Evolutionary conservation across 2,113 vertebrate species (phyloP), one percentile per base, ranked within the genome.

Genomic region (Chionis minor): DNA sequence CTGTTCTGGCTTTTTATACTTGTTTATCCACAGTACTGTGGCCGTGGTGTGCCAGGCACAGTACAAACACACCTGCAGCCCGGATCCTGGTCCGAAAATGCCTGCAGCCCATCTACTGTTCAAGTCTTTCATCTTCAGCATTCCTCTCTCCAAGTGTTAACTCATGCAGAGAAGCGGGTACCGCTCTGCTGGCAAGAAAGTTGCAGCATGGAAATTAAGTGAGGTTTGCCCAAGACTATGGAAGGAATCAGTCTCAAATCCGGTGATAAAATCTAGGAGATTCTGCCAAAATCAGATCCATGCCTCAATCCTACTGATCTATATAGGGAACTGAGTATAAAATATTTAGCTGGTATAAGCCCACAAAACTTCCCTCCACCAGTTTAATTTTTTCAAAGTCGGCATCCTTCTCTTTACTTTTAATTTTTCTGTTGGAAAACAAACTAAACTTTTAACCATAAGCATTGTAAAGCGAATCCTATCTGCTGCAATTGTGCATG

Each of bases 1-100:
- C 59, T 82, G 19, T 63, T 77, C 77, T 74, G 66, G 79, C 49
- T 94, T 94, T 93, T 87, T 54, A 45, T 40, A 63, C 77, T 84
- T 95, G 65, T 84, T 94, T 93, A 83, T 88, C 66, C 38, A 54
- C 49, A 42, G 66, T 75, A 6, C 67, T 32, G 72, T 30, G 59
- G 63, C 88, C 7, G 5, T 22, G 38, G 45, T 59, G 56, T 72
- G 54, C 67, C 80, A 91, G 81, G 22, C 45, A 75, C 81, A 92
- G 54, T 87, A 79, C 86, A 95, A 97, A 95, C 70, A 96, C 91
- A 95, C 81, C 92, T 95, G 91, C 73, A 91, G 61, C 27, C 86
- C 0, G 2, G 30, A 97, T 80, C 54, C 84, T 75, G 59, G n/a
- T 75, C 81, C 66, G 66, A 69, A n/a, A 65, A 63, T 61, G 73